phyloP scores from a whole-genome alignment of 1,140 invertebrate genomes.

The Pantala flavescens region DNA sequence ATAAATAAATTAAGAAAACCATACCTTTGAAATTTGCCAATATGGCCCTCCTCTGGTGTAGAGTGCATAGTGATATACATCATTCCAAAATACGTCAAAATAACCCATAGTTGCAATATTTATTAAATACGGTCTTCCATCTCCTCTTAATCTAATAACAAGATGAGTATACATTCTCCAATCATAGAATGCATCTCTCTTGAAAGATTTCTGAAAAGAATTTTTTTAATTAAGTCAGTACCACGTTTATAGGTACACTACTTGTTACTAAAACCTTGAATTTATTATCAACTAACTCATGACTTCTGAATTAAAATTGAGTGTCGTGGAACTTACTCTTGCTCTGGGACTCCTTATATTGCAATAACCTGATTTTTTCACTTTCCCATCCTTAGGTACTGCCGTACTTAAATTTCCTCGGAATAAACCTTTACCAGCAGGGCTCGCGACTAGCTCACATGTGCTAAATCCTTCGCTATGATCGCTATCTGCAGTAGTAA shows the following conservation, averaged over 20 bases:
- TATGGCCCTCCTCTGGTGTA: conserved; percentile 92
- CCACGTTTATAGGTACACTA: conserved; percentile 17
- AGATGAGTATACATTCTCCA: conserved; percentile 75
- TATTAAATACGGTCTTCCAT: conserved; percentile 77
- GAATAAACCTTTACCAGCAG: conserved; percentile 62
- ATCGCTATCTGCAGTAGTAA: conserved; percentile 60
- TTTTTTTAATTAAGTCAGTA: conserved; percentile 13
- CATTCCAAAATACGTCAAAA: conserved; percentile 73
- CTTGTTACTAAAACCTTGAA: conserved; percentile 1
- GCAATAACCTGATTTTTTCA: conserved; percentile 64
- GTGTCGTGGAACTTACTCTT: conserved; percentile 37
- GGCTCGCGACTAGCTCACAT: conserved; percentile 45
- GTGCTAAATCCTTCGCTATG: conserved; percentile 67
- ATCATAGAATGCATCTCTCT: conserved; percentile 51
- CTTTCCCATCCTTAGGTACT: conserved; percentile 67
- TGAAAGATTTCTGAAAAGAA: conserved; percentile 67
- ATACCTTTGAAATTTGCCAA: conserved; percentile 81
- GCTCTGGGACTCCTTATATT: conserved; percentile 55
- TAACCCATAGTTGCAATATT: conserved; percentile 58
- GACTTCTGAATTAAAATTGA: too few relatives aligned
- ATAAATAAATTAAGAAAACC: conserved; percentile 12
- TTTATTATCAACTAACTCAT: too few relatives aligned
- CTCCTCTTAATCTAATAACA: conserved; percentile 74
- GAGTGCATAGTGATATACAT: conserved; percentile 69
- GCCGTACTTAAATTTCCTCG: conserved; percentile 56